Percentiles rank a stretch among this genome's conserved stretches.
Conservation (phyloP, 2,888 invertebrate species). For the Actias luna region DNA sequence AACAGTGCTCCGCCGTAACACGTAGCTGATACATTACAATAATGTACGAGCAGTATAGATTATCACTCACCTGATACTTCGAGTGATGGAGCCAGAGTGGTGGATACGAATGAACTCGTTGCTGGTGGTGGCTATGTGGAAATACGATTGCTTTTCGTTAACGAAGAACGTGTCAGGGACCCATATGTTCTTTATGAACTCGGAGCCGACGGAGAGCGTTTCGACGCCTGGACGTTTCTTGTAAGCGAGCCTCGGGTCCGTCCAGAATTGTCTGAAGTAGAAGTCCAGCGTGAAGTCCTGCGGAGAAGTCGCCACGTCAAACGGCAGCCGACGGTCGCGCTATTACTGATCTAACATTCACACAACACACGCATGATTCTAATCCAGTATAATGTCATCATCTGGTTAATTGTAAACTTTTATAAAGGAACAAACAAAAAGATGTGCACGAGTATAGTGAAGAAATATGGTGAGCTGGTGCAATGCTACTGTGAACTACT, state of each 20-base stretch:
- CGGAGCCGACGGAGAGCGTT: constrained; percentile 93
- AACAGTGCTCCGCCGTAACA: too few relatives aligned
- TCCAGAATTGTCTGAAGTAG: constrained; percentile 99
- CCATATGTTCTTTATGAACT: constrained; percentile 98
- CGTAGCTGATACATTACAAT: too few relatives aligned
- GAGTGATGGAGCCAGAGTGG: constrained; percentile 94
- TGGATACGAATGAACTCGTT: constrained; percentile 98
- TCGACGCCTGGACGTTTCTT: constrained; percentile 91
- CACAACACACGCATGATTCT: constrained; percentile 4
- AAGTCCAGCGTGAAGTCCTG: constrained; percentile 97
- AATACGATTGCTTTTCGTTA: constrained; percentile 99
- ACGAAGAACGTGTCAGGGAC: constrained; percentile 99
- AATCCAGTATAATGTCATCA: not conserved
- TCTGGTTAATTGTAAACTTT: not conserved
- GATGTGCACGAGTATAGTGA: constrained; percentile 14
- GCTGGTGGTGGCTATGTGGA: constrained; percentile 98
- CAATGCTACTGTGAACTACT: constrained; percentile 11
- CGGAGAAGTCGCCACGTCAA: constrained; percentile 27
- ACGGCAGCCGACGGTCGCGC: not conserved
- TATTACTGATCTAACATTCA: not conserved
- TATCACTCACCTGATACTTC: constrained; percentile 89
- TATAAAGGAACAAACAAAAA: constrained; percentile 11
- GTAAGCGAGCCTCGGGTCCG: constrained; percentile 95
- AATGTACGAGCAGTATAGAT: too few relatives aligned
- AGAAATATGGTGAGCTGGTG: constrained; percentile 7